These are phyloP conservation scores for Athalia cordata DNA, from an alignment of 2,888 invertebrate species.

Conservation along the genomic window DNA sequence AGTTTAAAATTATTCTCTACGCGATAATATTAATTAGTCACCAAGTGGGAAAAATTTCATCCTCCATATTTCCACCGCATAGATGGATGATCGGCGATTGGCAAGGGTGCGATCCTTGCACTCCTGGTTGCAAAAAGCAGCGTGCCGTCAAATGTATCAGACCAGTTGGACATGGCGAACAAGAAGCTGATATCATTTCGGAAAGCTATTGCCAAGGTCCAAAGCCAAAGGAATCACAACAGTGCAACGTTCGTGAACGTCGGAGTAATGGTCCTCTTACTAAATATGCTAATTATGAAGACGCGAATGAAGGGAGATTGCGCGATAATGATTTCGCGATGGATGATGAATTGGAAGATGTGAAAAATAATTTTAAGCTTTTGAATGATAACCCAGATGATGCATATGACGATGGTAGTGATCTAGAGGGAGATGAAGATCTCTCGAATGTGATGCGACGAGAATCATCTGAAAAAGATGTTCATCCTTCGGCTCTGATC, in stretches of 20 bases:
- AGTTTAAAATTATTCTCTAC: constrained; percentile 59
- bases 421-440: constrained; percentile 3
- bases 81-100: constrained; percentile 71
- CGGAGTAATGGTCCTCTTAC: constrained; percentile 48
- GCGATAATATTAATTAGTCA: not conserved
- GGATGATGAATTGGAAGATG: not conserved
- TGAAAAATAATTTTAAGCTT: no score
- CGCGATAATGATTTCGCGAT: not conserved
- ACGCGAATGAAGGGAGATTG: not conserved
- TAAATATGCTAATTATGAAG: constrained; percentile 36
- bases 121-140: constrained; percentile 56
- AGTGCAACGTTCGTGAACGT: constrained; percentile 55
- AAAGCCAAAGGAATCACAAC: constrained; percentile 64
- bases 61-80: constrained; percentile 1
- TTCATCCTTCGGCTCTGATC: constrained; percentile 3
- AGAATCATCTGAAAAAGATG: not conserved
- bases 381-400: not conserved
- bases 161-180: constrained; percentile 68
- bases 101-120: constrained; percentile 66
- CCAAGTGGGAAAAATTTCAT: not conserved
- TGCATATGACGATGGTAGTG: not conserved
- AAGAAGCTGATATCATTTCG: constrained; percentile 65
- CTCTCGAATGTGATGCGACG: not conserved
- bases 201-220: constrained; percentile 64
- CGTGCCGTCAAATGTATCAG: constrained; percentile 66